A percentile compares a stretch with the other conserved stretches of the same genome.
Evolutionary conservation across 2,113 vertebrate species (phyloP).

Genomic region (Paedocypris sp.): DNA sequence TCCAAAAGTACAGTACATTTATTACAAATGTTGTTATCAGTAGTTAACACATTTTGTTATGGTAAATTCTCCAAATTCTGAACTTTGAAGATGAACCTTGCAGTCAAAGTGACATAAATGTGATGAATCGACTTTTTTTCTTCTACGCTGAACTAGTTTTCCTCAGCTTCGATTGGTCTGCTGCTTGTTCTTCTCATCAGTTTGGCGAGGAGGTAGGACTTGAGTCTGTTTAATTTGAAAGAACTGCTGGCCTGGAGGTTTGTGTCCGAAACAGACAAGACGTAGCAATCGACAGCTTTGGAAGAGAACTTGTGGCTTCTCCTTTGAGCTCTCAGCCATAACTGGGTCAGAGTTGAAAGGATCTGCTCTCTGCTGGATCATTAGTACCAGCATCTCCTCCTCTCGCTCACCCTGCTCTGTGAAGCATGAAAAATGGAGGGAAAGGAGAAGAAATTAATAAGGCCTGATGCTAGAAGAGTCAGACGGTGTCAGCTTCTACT

Average conservation of each 20-base stretch:
- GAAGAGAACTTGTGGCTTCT: conserved; percentile 11
- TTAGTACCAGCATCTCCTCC: conserved; percentile 28
- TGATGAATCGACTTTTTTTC: background rate
- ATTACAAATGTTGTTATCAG: too few species aligned
- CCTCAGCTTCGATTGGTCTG: background rate
- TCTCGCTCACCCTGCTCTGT: background rate
- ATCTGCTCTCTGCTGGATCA: conserved; percentile 40
- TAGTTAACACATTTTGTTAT: too few species aligned
- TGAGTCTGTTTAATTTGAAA: background rate
- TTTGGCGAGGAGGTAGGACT: background rate
- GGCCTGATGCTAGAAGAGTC: background rate
- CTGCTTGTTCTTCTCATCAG: background rate
- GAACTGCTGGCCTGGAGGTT: conserved; percentile 34
- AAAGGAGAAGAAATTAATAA: conserved; percentile 4
- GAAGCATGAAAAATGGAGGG: background rate
- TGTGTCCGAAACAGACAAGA: conserved; percentile 16
- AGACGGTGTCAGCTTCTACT: background rate
- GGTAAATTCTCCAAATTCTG: too few species aligned
- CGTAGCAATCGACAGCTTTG: background rate
- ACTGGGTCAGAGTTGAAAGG: conserved; percentile 47
- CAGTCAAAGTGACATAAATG: too few species aligned
- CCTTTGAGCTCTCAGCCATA: conserved; percentile 37
- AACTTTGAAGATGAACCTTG: too few species aligned
- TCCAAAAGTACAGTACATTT: too few species aligned
- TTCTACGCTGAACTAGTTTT: background rate